Percentiles rank a stretch among this genome's conserved stretches.
These are phyloP conservation scores for Pristionchus maxplancki DNA, from an alignment of 2,888 invertebrate genomes.

Conservation along the genomic window DNA sequence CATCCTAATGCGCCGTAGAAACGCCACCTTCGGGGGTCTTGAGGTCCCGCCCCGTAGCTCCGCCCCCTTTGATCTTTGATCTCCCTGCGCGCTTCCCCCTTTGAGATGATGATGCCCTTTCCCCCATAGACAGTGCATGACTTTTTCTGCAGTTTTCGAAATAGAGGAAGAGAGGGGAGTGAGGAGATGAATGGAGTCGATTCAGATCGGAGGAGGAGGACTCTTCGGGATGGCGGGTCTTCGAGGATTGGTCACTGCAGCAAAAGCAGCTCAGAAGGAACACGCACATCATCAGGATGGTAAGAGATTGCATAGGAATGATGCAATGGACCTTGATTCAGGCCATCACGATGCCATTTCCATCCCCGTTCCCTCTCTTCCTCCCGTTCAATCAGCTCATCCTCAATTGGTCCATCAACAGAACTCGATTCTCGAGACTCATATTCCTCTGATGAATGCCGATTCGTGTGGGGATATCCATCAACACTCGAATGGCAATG, in stretches of 20 bases:
- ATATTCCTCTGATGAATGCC: constrained; percentile 45
- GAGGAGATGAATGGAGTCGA: not conserved
- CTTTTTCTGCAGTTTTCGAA: not conserved
- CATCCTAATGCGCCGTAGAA: constrained; percentile 70
- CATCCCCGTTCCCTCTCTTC: constrained; percentile 44
- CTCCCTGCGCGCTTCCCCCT: constrained; percentile 41
- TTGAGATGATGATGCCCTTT: constrained; percentile 6
- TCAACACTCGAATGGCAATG: constrained; percentile 46
- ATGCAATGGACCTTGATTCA: not conserved
- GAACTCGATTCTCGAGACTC: constrained; percentile 1
- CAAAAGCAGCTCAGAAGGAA: constrained; percentile 67
- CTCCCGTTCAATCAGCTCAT: constrained; percentile 15
- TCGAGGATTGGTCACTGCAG: constrained; percentile 73
- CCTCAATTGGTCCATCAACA: constrained; percentile 39
- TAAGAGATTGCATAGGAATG: not conserved
- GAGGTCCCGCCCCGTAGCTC: constrained; percentile 41
- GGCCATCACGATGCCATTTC: constrained; percentile 15
- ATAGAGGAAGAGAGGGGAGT: not conserved
- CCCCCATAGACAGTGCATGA: not conserved
- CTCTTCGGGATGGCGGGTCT: constrained; percentile 73
- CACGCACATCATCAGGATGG: constrained; percentile 23
- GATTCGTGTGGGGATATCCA: constrained; percentile 26
- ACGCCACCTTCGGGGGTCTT: constrained; percentile 65
- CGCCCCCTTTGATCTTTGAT: constrained; percentile 47
- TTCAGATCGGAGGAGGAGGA: constrained; percentile 70